Evolutionary conservation across 1,140 invertebrate species (phyloP), one percentile per base, ranked within the genome.

Genomic region (Psix sp.): DNA sequence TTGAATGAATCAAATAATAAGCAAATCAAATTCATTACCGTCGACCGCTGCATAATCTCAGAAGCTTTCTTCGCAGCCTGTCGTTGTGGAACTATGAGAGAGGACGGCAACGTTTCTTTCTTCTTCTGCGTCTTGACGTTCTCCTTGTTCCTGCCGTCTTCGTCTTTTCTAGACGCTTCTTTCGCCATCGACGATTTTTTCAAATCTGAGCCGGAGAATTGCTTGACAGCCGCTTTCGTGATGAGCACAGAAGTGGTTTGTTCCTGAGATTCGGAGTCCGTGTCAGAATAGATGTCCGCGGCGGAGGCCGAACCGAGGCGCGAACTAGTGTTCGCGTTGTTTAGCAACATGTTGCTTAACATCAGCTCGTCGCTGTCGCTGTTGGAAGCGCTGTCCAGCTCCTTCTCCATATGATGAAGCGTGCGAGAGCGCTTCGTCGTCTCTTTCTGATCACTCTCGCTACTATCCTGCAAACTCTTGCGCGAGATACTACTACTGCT

Each of bases 1-100:
- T 24, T 9, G 21, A 43, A 5, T 18, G 29, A 20, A n/a, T 21
- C 14, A 31, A 33, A 54, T 9, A 11, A 20, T 7, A 31, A 59
- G 24, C 11, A 59, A 36, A n/a, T 9, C 21, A 59, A 15, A 20
- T 5, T 42, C 21, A 4, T 2, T 46, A 76, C 73, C 43, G 82
- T 81, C 11, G 83, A 80, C 13, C 83, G 77, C 36, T 85, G 91
- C 90, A 96, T 92, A 79, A 94, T 95, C 84, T 96, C 95, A 1
- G 94, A 94, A 1, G 94, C 94, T 82, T 96, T 96, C 79, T 96
- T 96, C 11, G 95, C 95, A 14, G 95, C 95, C 84, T 96, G 93
- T 45, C 95, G 88, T 82, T 96, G 95, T 0, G 95, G 95, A n/a
- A 96, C 95, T 76, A 96, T 95, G 21, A 96, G 86, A 77, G 95